These are phyloP conservation scores for Lophotis ruficrista DNA, from an alignment of 2,113 vertebrate species.

Conservation along the genomic window DNA sequence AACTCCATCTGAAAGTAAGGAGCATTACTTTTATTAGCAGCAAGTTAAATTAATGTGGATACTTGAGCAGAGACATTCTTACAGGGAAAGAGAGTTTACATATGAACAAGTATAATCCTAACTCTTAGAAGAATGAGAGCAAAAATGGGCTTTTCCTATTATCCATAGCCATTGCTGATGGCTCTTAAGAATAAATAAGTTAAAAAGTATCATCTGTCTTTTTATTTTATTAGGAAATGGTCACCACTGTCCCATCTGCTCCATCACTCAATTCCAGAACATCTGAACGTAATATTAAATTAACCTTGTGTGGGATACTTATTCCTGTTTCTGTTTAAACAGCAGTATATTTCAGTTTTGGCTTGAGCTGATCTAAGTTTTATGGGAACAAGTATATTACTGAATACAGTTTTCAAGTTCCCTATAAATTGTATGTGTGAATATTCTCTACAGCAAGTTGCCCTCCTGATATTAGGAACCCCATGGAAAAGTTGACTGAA, in stretches of 20 bases:
- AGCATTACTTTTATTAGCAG: slow-evolving; percentile 1
- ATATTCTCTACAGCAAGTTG: neutral
- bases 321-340: slow-evolving; percentile 57
- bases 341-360: slow-evolving; percentile 44
- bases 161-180: slow-evolving; percentile 5
- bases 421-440: neutral
- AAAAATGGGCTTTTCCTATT: slow-evolving; percentile 27
- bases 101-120: neutral
- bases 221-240: slow-evolving; percentile 57
- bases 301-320: slow-evolving; percentile 62
- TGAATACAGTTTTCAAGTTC: neutral
- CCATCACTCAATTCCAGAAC: slow-evolving; percentile 50
- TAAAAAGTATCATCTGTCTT: slow-evolving; percentile 51
- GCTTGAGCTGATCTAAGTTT: slow-evolving; percentile 6
- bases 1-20: neutral
- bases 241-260: slow-evolving; percentile 63
- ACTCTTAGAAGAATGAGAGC: neutral
- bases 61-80: neutral
- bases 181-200: slow-evolving; percentile 45
- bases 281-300: slow-evolving; percentile 73
- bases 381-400: slow-evolving; percentile 13
- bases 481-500: neutral
- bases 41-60: slow-evolving; percentile 5
- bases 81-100: neutral
- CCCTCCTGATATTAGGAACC: neutral